A percentile compares a stretch with the other conserved stretches of the same genome.
phyloP scores from a whole-genome alignment of 2,888 invertebrate species.

The Nomada hirtipes region DNA sequence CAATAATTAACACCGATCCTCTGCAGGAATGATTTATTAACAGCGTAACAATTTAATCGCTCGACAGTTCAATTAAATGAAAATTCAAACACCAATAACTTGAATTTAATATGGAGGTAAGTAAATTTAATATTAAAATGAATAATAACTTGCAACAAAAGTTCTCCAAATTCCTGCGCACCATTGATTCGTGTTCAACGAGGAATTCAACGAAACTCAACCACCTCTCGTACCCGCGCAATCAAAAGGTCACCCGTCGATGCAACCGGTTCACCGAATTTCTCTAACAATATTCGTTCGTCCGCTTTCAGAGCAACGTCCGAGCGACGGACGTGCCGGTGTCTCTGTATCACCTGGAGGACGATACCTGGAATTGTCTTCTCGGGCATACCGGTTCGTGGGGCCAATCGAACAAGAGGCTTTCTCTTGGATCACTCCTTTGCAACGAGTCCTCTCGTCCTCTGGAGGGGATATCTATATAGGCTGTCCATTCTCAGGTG shows the following conservation, averaged over 20 bases:
- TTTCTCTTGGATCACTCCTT: constrained; percentile 76
- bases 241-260: neutral
- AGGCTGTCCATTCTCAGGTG: constrained; percentile 75
- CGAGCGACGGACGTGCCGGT: neutral
- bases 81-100: too few relatives aligned
- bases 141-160: too few relatives aligned
- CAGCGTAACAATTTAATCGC: too few relatives aligned
- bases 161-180: too few relatives aligned
- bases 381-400: constrained; percentile 31
- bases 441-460: constrained; percentile 39
- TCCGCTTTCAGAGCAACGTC: constrained; percentile 7
- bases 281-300: constrained; percentile 40
- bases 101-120: too few relatives aligned
- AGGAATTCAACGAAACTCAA: too few relatives aligned
- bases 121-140: too few relatives aligned
- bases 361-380: constrained; percentile 37
- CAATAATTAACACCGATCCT: too few relatives aligned
- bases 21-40: too few relatives aligned
- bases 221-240: neutral
- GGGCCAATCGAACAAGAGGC: constrained; percentile 72
- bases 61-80: too few relatives aligned
- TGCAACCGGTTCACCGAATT: constrained; percentile 15
- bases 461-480: constrained; percentile 80
- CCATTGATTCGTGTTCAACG: too few relatives aligned
- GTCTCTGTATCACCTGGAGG: constrained; percentile 24